Base-by-base conservation (phyloP, 1,140 invertebrate genomes). In the Ganaspis sp. region DNA sequence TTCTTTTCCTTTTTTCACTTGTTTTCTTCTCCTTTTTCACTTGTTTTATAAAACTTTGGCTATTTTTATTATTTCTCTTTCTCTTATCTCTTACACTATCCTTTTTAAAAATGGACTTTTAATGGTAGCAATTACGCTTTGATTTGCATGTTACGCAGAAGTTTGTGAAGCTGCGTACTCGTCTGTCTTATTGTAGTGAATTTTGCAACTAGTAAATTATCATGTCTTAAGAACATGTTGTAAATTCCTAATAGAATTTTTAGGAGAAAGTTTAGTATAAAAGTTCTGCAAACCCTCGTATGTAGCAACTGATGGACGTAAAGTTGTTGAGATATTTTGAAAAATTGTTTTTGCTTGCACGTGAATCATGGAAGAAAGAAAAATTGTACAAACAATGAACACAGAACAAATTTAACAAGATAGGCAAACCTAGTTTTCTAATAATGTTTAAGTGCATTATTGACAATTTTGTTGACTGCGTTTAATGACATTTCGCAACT, bases 201-300 rank as follows among this genome's bases (percentile, higher is more conserved):
- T 64, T 58, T 64, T 29, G 58, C n/a, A 29, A 64, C 58, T 64
- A 64, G 58, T 29, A 29, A 64, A 64, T 64, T 64, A 15, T 64
- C 54, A 64, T 64, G 58, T 64, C 23, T 26, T 12, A 26, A 64
- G 26, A 64, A 29, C 26, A 64, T 64, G 26, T 49, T 49, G 15
- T 64, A 64, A 29, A 34, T n/a, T 34, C 45, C 45, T 49, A 17
- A 49, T 4, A 45, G 26, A 64, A 64, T 23, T 15, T 8, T 64
- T 64, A 26, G 15, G 23, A 21, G 29, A 64, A 58, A 64, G 26
- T 5, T 29, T 26, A n/a, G 9, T 11, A 64, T n/a, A 12, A 45
- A 12, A 45, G 12, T 64, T 64, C 29, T 26, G 3, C 26, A n/a
- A 64, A 26, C 6, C 26, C 54, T 64, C n/a, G n/a, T 64, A 1